Percentiles rank a stretch among this genome's conserved stretches.
Evolutionary conservation across 1,140 invertebrate species (phyloP).

Genomic region (Lethrus apterus): DNA sequence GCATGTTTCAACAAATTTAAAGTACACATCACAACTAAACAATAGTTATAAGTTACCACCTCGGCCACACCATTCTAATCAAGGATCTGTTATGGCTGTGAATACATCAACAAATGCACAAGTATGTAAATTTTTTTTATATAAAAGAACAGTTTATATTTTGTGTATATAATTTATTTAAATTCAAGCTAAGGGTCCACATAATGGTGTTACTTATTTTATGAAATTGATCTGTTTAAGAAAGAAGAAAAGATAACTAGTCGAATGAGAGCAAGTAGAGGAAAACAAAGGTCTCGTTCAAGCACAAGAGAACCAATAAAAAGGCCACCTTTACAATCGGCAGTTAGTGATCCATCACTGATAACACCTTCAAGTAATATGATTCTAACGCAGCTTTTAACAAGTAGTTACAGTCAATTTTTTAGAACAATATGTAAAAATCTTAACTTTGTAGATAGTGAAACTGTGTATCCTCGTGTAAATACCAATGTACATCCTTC

Average conservation of each 20-base stretch:
- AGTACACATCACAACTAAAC: conserved; percentile 5
- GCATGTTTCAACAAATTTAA: conserved; percentile 6
- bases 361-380: conserved; percentile 49
- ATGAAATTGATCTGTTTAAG: conserved; percentile 8
- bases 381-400: conserved; percentile 58
- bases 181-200: background rate
- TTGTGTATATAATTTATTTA: background rate
- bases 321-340: conserved; percentile 47
- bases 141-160: background rate
- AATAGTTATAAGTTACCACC: conserved; percentile 7
- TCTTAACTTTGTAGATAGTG: too few species aligned
- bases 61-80: conserved; percentile 5
- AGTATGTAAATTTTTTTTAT: background rate
- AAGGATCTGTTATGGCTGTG: conserved; percentile 3
- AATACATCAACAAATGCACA: conserved; percentile 3
- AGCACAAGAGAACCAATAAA: conserved; percentile 37
- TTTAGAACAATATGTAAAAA: too few species aligned
- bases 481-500: too few species aligned
- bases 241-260: conserved; percentile 28
- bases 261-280: conserved; percentile 22
- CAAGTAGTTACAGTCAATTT: conserved; percentile 35
- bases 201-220: background rate
- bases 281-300: conserved; percentile 33
- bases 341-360: conserved; percentile 49
- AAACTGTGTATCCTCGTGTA: too few species aligned